Evolutionary conservation across 2,888 invertebrate species (phyloP).

Genomic region (Ethmia dodecea): DNA sequence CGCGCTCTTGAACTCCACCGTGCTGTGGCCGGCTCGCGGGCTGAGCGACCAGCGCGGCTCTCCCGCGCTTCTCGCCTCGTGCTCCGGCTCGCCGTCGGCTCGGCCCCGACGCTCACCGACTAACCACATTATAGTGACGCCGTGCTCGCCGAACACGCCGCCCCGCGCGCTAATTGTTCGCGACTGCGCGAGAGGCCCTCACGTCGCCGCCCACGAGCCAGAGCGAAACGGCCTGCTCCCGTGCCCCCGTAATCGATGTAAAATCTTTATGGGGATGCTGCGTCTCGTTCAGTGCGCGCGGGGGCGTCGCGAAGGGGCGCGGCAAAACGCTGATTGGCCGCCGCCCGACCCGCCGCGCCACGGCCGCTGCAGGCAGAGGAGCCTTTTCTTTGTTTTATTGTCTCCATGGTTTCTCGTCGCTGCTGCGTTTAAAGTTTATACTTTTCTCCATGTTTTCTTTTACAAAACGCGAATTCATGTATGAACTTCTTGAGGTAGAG

Average conservation of each 20-base stretch:
- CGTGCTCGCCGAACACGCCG: conserved; percentile 53
- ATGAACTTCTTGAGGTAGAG: conserved; percentile 68
- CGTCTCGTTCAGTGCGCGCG: conserved; percentile 50
- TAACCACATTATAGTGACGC: conserved; percentile 80
- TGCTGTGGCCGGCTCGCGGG: conserved; percentile 79
- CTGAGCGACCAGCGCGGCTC: conserved; percentile 67
- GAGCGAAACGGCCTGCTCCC: conserved; percentile 62
- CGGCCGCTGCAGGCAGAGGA: conserved; percentile 52
- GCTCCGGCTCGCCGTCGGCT: conserved; percentile 72
- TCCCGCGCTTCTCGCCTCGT: conserved; percentile 58
- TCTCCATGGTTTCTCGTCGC: conserved; percentile 73
- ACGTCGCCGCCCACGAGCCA: conserved; percentile 59
- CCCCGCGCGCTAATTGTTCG: conserved; percentile 72
- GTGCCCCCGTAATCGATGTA: conserved; percentile 69
- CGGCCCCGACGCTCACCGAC: conserved; percentile 80
- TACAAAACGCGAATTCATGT: conserved; percentile 69
- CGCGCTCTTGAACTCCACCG: conserved; percentile 91
- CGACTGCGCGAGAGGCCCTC: conserved; percentile 67
- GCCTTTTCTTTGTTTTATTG: conserved; percentile 76
- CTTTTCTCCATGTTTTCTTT: conserved; percentile 75
- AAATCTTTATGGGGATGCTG: conserved; percentile 63
- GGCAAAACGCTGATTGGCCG: too few relatives aligned
- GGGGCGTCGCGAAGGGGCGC: conserved; percentile 29
- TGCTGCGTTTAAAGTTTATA: conserved; percentile 76
- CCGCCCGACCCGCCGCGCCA: conserved; percentile 24